Evolutionary conservation across 1,140 invertebrate species (phyloP), one percentile per base, ranked within the genome.

Genomic region (Drosophila burlai): DNA sequence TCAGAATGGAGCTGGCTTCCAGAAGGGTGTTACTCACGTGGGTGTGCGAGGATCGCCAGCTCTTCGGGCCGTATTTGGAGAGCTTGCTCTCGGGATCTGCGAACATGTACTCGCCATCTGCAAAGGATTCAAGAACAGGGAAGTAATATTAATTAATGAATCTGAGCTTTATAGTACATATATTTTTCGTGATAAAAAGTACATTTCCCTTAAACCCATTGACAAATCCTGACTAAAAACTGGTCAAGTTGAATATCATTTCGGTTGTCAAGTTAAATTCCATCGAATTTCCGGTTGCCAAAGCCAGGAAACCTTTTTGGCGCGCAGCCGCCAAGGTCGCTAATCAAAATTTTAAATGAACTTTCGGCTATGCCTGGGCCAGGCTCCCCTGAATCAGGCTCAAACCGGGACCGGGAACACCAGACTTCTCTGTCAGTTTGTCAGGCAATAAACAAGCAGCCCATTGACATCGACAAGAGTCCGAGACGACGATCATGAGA

Each of bases 41-140:
- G 89, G 97, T 97, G 93, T 97, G 96, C 65, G 97, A 97, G 71
- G 97, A 97, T 93, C 97, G 96, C 97, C 98, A 99, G 93, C 96
- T 97, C 94, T 99, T 99, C 82, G 98, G 97, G 74, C 97, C 97
- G 94, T 98, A 98, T 94, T 99, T 99, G 89, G 97, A 97, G 83
- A 99, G 94, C 94, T 99, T 99, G 94, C 96, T 97, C 92, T 98
- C 98, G 83, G 96, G 96, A 93, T 98, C 97, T 91, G 98, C 95
- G 94, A 99, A 99, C 66, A 98, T 95, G 94, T 98, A 98, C 94
- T 99, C 98, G 93, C 97, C 97, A 95, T 98, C 98, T 98, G 95
- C n/a, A 38, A 96, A 96, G 6, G 15, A 16, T 3, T 21, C 0
- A 1, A 11, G 0, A 5, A 18, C 6, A 21, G 2, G 1, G 2